These are phyloP conservation scores for Illadopsis cleaveri DNA, from an alignment of 2,113 vertebrate genomes.

Conservation along the genomic window DNA sequence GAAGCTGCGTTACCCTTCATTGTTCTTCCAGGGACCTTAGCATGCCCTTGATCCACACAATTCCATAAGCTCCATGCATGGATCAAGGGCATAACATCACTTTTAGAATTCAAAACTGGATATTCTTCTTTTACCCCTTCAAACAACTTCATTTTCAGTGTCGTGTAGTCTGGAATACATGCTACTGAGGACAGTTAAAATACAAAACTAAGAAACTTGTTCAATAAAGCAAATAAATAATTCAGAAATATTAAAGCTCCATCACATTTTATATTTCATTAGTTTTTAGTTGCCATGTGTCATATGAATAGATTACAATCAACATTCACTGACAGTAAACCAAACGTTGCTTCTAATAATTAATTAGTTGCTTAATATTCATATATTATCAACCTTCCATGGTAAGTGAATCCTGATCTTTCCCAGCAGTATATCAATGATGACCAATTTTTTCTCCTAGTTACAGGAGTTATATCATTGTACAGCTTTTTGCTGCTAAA, in stretches of 20 bases:
- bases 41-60: not conserved
- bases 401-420: not conserved
- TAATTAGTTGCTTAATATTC: not conserved
- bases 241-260: not conserved
- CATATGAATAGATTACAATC: not conserved
- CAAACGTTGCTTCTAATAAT: not conserved
- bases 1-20: not conserved
- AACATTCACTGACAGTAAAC: not conserved
- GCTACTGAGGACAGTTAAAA: not conserved
- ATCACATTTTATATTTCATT: not conserved
- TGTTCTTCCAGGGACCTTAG: slow-evolving; percentile 40
- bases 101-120: not conserved
- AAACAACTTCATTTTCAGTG: not conserved
- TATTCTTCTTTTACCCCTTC: not conserved
- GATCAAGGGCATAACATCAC: slow-evolving; percentile 4
- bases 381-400: not conserved
- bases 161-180: not conserved
- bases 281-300: not conserved
- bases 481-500: not conserved
- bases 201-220: not conserved
- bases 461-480: not conserved
- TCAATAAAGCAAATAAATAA: not conserved
- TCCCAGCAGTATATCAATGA: not conserved
- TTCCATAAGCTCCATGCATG: not conserved
- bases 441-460: not conserved